phyloP scores from a whole-genome alignment of 2,888 invertebrate genomes.

The Hedya salicella region DNA sequence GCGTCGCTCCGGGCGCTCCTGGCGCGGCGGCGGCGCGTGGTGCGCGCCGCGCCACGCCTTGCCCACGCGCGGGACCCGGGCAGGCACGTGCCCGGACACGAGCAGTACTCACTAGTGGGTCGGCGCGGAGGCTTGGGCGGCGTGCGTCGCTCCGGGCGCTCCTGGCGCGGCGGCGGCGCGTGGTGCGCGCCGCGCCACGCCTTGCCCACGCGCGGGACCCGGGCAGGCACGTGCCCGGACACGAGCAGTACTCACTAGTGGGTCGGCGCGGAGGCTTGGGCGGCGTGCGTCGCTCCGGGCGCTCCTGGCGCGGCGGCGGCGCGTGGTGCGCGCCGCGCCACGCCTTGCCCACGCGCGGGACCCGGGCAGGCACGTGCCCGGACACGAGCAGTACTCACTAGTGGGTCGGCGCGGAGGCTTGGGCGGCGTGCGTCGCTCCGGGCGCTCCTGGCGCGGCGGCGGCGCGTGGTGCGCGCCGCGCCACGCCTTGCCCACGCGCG shows the following conservation, averaged over 20 bases:
- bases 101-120: too few species aligned
- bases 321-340: too few species aligned
- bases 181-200: slow-evolving; percentile 47
- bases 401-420: slow-evolving; percentile 24
- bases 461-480: slow-evolving; percentile 42
- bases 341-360: too few species aligned
- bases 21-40: slow-evolving; percentile 39
- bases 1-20: slow-evolving; percentile 40
- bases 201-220: slow-evolving; percentile 90
- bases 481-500: slow-evolving; percentile 77
- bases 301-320: too few species aligned
- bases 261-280: too few species aligned
- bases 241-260: slow-evolving; percentile 80
- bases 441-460: slow-evolving; percentile 39
- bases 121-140: too few species aligned
- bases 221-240: slow-evolving; percentile 89
- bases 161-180: too few species aligned
- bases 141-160: too few species aligned
- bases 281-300: too few species aligned
- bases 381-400: slow-evolving; percentile 3
- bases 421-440: slow-evolving; percentile 40
- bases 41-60: slow-evolving; percentile 50
- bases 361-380: too few species aligned
- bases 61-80: slow-evolving; percentile 90
- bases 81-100: slow-evolving; percentile 70